Evolutionary conservation across 2,113 vertebrate genomes (phyloP).

Genomic region (Lagopus leucura): DNA sequence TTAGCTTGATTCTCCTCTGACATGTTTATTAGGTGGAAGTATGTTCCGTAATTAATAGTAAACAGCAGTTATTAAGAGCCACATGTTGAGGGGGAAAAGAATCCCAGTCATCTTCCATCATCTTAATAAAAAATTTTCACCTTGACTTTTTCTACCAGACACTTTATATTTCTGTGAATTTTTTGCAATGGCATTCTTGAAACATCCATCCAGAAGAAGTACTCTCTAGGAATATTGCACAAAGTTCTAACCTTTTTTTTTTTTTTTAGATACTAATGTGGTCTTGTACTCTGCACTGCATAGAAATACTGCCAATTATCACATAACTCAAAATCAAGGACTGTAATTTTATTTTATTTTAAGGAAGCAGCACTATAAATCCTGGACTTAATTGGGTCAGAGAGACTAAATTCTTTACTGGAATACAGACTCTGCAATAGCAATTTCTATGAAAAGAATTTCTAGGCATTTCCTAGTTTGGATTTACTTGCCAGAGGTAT

Average conservation of each 20-base stretch:
- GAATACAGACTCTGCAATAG: background rate
- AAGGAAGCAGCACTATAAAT: background rate
- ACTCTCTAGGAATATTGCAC: background rate
- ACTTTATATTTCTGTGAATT: background rate
- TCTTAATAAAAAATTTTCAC: slow-evolving; percentile 17
- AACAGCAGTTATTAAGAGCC: slow-evolving; percentile 48
- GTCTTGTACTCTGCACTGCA: background rate
- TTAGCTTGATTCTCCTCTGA: slow-evolving; percentile 29
- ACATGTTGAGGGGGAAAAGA: background rate
- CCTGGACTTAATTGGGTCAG: slow-evolving; percentile 7
- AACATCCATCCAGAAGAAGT: background rate
- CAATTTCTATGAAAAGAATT: background rate
- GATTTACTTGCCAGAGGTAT: slow-evolving; percentile 4
- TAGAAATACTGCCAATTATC: background rate
- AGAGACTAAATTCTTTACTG: slow-evolving; percentile 1
- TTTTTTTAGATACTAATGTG: background rate
- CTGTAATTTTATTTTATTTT: background rate
- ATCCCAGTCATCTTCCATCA: slow-evolving; percentile 5
- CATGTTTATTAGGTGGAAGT: slow-evolving; percentile 14
- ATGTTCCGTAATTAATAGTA: slow-evolving; percentile 60
- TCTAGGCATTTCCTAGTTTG: background rate
- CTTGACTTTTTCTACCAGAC: background rate
- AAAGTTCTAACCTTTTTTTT: background rate
- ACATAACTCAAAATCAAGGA: background rate
- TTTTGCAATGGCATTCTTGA: background rate